Evolutionary conservation across 2,888 invertebrate species (phyloP).

Genomic region (Leuctra nigra): DNA sequence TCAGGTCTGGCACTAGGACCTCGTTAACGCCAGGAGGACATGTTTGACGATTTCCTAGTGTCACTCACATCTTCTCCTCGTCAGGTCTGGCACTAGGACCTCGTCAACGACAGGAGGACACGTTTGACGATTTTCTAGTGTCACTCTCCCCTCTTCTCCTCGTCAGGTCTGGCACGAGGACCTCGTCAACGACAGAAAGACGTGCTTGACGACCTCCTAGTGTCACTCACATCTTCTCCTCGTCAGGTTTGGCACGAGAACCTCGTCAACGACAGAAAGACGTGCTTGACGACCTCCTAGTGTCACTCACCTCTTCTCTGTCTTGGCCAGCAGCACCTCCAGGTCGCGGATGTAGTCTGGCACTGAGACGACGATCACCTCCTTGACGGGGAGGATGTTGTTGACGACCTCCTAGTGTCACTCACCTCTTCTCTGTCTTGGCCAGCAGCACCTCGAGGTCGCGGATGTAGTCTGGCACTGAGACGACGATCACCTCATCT

Average conservation of each 20-base stretch:
- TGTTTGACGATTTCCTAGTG: no score
- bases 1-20: no score
- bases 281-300: no score
- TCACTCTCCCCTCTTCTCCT: conserved; percentile 53
- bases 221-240: no score
- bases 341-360: conserved; percentile 71
- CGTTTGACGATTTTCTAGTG: conserved; percentile 79
- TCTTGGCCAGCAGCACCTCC: conserved; percentile 51
- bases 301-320: conserved; percentile 56
- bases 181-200: no score
- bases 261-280: no score
- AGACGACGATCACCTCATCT: conserved; percentile 74
- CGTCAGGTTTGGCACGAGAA: no score
- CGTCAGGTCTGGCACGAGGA: conserved; percentile 62
- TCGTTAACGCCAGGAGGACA: no score
- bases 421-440: conserved; percentile 50
- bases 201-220: no score
- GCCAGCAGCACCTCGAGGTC: conserved; percentile 58
- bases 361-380: conserved; percentile 77
- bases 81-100: no score
- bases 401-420: conserved; percentile 83
- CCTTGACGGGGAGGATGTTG: conserved; percentile 64
- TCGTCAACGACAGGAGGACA: no score
- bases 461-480: conserved; percentile 73
- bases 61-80: no score